phyloP scores from a whole-genome alignment of 1,140 invertebrate genomes.

The Acromyrmex charruanus region DNA sequence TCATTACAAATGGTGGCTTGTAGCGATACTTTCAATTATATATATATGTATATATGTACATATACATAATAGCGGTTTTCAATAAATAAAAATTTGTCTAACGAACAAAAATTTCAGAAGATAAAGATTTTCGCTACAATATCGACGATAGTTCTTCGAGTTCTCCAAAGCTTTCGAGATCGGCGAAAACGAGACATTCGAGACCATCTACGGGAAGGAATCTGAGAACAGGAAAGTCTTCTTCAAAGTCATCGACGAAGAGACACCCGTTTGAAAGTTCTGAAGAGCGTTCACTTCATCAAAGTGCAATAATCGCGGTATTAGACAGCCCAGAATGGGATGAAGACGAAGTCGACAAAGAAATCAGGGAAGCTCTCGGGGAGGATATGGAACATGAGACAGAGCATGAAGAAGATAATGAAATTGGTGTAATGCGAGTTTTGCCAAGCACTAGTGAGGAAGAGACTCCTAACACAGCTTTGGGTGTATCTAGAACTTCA shows the following conservation, averaged over 20 bases:
- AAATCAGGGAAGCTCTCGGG: constrained; percentile 79
- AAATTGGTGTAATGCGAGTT: constrained; percentile 80
- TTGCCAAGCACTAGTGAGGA: constrained; percentile 84
- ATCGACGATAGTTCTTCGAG: constrained; percentile 81
- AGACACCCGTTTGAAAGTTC: constrained; percentile 80
- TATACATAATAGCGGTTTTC: background rate
- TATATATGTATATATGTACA: no score
- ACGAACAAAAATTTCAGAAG: constrained; percentile 43
- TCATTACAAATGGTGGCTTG: background rate
- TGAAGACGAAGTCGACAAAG: constrained; percentile 81
- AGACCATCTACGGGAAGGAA: constrained; percentile 79
- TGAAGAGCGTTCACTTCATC: constrained; percentile 82
- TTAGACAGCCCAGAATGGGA: constrained; percentile 85
- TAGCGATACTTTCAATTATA: background rate
- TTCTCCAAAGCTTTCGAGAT: constrained; percentile 76
- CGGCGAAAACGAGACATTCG: constrained; percentile 71
- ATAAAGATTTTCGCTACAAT: constrained; percentile 70
- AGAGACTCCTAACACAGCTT: constrained; percentile 74
- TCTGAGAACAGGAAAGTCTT: constrained; percentile 64
- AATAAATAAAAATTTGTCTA: constrained; percentile 17
- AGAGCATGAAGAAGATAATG: constrained; percentile 80
- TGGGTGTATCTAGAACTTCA: constrained; percentile 63
- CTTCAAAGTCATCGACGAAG: constrained; percentile 45
- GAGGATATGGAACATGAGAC: constrained; percentile 77
- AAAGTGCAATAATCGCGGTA: constrained; percentile 84